A percentile compares a stretch with the other conserved stretches of the same genome.
Conservation (phyloP, 2,113 vertebrate species). For the Brachyhypopomus occidentalis region DNA sequence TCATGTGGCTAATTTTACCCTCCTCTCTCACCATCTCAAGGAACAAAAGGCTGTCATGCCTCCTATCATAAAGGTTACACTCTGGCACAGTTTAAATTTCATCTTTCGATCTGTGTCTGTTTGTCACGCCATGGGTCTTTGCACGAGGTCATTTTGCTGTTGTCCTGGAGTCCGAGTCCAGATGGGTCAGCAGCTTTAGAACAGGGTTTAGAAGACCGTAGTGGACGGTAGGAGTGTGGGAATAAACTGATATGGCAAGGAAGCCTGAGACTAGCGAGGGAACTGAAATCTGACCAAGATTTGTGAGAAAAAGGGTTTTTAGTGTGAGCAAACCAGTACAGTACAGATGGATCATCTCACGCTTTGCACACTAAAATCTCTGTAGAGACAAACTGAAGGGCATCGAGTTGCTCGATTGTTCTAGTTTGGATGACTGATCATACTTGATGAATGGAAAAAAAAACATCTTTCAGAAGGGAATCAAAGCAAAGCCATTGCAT, state of each 20-base stretch:
- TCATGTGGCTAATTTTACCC: conserved; percentile 54
- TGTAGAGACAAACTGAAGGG: conserved; percentile 6
- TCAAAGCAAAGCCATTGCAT: background rate
- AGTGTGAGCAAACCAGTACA: conserved; percentile 4
- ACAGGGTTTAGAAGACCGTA: background rate
- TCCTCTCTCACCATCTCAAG: background rate
- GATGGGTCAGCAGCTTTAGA: conserved; percentile 1
- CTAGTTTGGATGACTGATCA: conserved; percentile 10
- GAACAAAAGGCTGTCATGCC: conserved; percentile 52
- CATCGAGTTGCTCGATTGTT: conserved; percentile 5
- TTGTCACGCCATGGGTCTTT: conserved; percentile 60
- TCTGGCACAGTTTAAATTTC: conserved; percentile 44
- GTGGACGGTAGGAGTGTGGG: background rate
- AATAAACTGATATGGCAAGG: background rate
- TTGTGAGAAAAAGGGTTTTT: background rate
- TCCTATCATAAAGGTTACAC: conserved; percentile 43
- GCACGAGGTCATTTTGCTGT: conserved; percentile 52
- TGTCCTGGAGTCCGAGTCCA: background rate
- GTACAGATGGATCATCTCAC: conserved; percentile 13
- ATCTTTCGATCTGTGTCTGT: conserved; percentile 16
- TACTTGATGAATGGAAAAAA: background rate
- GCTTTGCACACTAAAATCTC: background rate
- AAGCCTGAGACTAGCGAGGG: conserved; percentile 11
- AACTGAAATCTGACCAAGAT: conserved; percentile 11
- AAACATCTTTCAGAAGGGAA: background rate